phyloP scores from a whole-genome alignment of 1,140 invertebrate species.

The Lepidurus couesii region DNA sequence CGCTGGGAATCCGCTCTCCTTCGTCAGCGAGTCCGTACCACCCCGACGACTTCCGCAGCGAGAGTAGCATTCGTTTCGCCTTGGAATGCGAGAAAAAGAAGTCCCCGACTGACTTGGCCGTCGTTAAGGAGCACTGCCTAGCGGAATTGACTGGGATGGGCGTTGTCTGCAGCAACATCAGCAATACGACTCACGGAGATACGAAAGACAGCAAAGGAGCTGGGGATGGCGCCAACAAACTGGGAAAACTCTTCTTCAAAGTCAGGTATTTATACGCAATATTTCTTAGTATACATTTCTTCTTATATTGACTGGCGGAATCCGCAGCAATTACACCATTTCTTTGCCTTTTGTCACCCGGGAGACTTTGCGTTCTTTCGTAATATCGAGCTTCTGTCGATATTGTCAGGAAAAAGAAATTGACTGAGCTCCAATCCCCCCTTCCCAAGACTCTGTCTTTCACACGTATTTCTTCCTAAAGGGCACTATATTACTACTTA shows the following conservation, averaged over 20 bases:
- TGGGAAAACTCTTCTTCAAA: slow-evolving; percentile 82
- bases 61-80: slow-evolving; percentile 30
- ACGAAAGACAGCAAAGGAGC: slow-evolving; percentile 42
- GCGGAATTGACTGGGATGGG: background rate
- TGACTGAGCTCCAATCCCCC: background rate
- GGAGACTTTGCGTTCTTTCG: background rate
- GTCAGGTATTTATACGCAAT: slow-evolving; percentile 53
- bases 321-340: background rate
- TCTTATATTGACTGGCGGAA: background rate
- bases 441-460: background rate
- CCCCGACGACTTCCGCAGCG: slow-evolving; percentile 7
- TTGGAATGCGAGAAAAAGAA: slow-evolving; percentile 28
- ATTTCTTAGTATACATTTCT: background rate
- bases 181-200: background rate
- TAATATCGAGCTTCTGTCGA: background rate
- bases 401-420: background rate
- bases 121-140: background rate
- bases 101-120: slow-evolving; percentile 6
- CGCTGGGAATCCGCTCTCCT: background rate
- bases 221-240: slow-evolving; percentile 53
- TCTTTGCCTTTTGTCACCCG: background rate
- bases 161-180: background rate
- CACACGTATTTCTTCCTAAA: background rate
- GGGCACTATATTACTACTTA: background rate
- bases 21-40: background rate